phyloP scores from a whole-genome alignment of 2,888 invertebrate genomes.

The Caenorhabditis sulstoni region DNA sequence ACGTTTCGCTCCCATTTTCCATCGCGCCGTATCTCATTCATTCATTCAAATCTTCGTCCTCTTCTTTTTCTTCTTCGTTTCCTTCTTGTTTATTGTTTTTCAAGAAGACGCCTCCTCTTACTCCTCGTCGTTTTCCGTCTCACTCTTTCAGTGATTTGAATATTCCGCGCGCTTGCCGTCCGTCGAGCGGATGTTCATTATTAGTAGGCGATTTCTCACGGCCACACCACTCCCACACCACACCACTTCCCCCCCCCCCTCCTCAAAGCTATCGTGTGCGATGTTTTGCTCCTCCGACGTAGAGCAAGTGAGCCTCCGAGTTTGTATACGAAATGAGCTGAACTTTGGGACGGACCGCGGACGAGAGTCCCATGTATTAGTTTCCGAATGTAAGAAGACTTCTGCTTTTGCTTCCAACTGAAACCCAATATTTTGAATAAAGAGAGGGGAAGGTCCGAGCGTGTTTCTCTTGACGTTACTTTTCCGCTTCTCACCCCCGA shows the following conservation, averaged over 20 bases:
- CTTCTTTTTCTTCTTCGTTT: slow-evolving; percentile 4
- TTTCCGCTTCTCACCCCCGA: background rate
- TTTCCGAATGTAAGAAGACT: slow-evolving; percentile 22
- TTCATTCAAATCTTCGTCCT: background rate
- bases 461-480: slow-evolving; percentile 11
- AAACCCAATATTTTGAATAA: slow-evolving; percentile 49
- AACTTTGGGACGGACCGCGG: background rate
- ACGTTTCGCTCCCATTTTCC: too few species aligned
- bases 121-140: background rate
- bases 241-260: too few species aligned
- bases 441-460: slow-evolving; percentile 5
- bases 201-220: slow-evolving; percentile 4
- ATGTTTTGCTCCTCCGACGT: too few species aligned
- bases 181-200: slow-evolving; percentile 19
- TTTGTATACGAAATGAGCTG: slow-evolving; percentile 6
- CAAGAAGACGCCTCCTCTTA: slow-evolving; percentile 13
- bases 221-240: too few species aligned
- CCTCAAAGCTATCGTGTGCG: too few species aligned
- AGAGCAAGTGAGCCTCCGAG: too few species aligned
- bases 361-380: slow-evolving; percentile 22
- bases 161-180: background rate
- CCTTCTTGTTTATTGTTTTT: slow-evolving; percentile 14
- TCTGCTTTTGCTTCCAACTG: background rate
- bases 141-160: slow-evolving; percentile 5
- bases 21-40: background rate